Base-by-base conservation (phyloP, 2,888 invertebrate genomes). In the Epicampocera succincta region DNA sequence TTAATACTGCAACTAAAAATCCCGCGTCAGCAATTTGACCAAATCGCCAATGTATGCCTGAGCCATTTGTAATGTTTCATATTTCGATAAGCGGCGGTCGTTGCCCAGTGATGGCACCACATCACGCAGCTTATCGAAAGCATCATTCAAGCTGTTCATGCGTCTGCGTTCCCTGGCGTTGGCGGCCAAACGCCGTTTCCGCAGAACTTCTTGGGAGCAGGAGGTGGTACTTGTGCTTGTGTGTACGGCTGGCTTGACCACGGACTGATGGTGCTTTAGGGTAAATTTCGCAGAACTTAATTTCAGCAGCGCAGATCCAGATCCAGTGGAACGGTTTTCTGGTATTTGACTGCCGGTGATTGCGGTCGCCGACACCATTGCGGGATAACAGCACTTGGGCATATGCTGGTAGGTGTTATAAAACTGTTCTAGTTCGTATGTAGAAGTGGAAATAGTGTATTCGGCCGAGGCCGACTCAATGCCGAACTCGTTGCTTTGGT, bases 61-160 rank as follows among this genome's bases (percentile, higher is more conserved):
- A 0, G 95, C 95, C 95, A 95, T 95, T 91, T 95, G 95, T 56
- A 95, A 90, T 0, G 95, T 95, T 88, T 95, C 95, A 87, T 94
- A 95, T 89, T 95, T 95, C 84, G 95, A 95, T 33, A 95, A 91
- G 86, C 95, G 94, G 85, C 94, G 93, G 87, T 95, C 94, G 73
- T 93, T 93, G 0, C 94, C 94, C 66, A 95, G 90, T 3, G 93
- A 93, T 0, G 95, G 95, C 9, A 95, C 94, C 19, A 95, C 95
- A 86, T 94, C 94, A 19, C 95, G 91, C 6, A 95, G 90, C 85
- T 93, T 90, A 88, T 95, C 95, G 86, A 95, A 95, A 2, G 95
- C 95, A 84, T 94, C 93, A 87, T 95, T 95, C 65, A 95, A 90
- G 63, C 94, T 94, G 88, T 94, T 94, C 95, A 95, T 95, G 50